Base-by-base conservation (phyloP, 2,113 vertebrate species). In the Vidua chalybeata region DNA sequence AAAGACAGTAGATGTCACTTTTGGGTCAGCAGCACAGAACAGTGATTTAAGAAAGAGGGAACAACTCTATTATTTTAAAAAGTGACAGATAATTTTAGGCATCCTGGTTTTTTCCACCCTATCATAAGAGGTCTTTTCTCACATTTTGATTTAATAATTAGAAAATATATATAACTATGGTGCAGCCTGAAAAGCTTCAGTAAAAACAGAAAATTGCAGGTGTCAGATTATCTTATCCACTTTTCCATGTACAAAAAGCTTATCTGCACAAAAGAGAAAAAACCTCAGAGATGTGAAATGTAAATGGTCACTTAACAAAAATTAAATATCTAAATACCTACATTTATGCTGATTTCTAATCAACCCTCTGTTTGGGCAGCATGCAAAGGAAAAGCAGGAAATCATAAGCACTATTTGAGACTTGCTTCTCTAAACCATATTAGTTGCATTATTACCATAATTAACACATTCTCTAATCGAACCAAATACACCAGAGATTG, bases 391-490 rank as follows among this genome's bases (percentile, higher is more conserved):
- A 86, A 84, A 94, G 48, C 83, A 90, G 93, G 90, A 90, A 89
- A 86, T 90, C 76, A 48, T 49, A 84, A 93, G 73, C 90, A 79
- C 75, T 81, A 46, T 86, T 92, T 88, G 69, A 84, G 61, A 78
- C 88, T 84, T 2, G 6, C 58, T 92, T 93, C 92, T 90, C 86
- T 89, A 82, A 96, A 90, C 88, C 69, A 78, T 95, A 89, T 95
- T 92, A 95, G 90, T 75, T 74, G 74, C 15, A 15, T 96, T 94
- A 93, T 95, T 96, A 72, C 96, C 3, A 3, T 88, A 96, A 96
- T 96, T 93, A 95, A 92, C 86, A 81, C 83, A 15, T 84, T 89
- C 83, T 86, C 49, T 92, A 78, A 74, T 74, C 64, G 31, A 92
- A 77, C 39, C 5, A 7, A 94, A 90, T 84, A 92, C 85, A 68